Percentiles rank a stretch among this genome's conserved stretches.
Conservation (phyloP, 2,797 vertebrate species). For the Allobates femoralis region DNA sequence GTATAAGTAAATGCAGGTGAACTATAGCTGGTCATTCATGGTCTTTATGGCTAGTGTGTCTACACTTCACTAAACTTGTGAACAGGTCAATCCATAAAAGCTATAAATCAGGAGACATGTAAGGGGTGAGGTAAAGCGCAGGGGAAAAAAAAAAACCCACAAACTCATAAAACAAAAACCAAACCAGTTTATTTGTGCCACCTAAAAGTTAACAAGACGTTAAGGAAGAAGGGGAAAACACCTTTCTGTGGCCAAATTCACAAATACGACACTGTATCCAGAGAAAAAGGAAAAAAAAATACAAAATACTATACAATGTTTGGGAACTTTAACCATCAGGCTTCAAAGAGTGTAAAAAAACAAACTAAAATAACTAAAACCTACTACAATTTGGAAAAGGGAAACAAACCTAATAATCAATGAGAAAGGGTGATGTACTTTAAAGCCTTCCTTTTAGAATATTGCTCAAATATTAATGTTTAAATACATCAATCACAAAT, state of each 20-base stretch:
- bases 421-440: background rate
- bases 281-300: conserved; percentile 75
- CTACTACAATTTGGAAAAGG: conserved; percentile 68
- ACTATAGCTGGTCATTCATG: too few species aligned
- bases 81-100: too few species aligned
- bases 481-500: background rate
- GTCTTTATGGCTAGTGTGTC: too few species aligned
- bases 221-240: conserved; percentile 61
- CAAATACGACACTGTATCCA: conserved; percentile 78
- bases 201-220: conserved; percentile 71
- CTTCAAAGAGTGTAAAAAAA: conserved; percentile 23
- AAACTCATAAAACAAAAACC: conserved; percentile 10
- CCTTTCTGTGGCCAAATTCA: conserved; percentile 77
- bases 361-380: conserved; percentile 32
- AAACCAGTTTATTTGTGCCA: conserved; percentile 53
- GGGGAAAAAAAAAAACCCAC: background rate
- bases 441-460: background rate
- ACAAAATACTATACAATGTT: conserved; percentile 65
- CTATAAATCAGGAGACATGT: too few species aligned
- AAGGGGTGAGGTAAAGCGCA: too few species aligned
- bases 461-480: background rate
- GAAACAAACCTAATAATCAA: background rate
- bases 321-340: background rate
- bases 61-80: too few species aligned
- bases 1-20: too few species aligned